These are phyloP conservation scores for Lagodon rhomboides DNA, from an alignment of 2,797 vertebrate species.

Conservation along the genomic window DNA sequence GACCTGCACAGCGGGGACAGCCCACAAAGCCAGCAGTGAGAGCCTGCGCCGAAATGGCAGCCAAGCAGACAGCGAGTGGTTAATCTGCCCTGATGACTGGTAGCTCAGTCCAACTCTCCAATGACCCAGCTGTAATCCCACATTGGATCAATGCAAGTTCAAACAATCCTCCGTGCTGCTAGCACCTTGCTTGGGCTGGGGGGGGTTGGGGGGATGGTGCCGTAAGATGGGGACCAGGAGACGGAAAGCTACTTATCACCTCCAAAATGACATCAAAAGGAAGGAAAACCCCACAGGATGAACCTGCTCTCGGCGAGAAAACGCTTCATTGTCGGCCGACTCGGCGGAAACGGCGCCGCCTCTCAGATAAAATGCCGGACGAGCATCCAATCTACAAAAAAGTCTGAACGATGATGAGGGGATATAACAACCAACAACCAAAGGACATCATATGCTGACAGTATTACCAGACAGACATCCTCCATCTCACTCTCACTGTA, in stretches of 20 bases:
- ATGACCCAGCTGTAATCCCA: slow-evolving; percentile 85
- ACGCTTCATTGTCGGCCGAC: slow-evolving; percentile 40
- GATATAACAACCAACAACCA: slow-evolving; percentile 71
- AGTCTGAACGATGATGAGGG: slow-evolving; percentile 62
- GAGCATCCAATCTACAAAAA: slow-evolving; percentile 56
- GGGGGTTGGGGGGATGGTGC: slow-evolving; percentile 53
- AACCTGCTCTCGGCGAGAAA: slow-evolving; percentile 66
- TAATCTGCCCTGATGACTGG: slow-evolving; percentile 84
- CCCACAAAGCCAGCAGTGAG: slow-evolving; percentile 60
- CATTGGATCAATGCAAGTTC: slow-evolving; percentile 85
- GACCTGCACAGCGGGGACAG: slow-evolving; percentile 61
- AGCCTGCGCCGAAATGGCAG: slow-evolving; percentile 73
- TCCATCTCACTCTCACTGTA: slow-evolving; percentile 81
- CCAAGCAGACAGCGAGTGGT: slow-evolving; percentile 78
- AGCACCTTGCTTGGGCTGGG: slow-evolving; percentile 76
- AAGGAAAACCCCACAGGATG: slow-evolving; percentile 78
- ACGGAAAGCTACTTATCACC: slow-evolving; percentile 86
- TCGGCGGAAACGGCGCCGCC: slow-evolving; percentile 55
- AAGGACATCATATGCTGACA: slow-evolving; percentile 77
- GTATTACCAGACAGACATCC: slow-evolving; percentile 80
- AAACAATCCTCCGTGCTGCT: slow-evolving; percentile 82
- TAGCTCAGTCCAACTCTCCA: slow-evolving; percentile 80
- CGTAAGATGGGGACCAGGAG: slow-evolving; percentile 74
- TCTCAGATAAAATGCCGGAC: slow-evolving; percentile 56
- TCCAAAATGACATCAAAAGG: slow-evolving; percentile 83